These are phyloP conservation scores for Drosophila neotestacea DNA, from an alignment of 2,888 invertebrate species.

Conservation along the genomic window DNA sequence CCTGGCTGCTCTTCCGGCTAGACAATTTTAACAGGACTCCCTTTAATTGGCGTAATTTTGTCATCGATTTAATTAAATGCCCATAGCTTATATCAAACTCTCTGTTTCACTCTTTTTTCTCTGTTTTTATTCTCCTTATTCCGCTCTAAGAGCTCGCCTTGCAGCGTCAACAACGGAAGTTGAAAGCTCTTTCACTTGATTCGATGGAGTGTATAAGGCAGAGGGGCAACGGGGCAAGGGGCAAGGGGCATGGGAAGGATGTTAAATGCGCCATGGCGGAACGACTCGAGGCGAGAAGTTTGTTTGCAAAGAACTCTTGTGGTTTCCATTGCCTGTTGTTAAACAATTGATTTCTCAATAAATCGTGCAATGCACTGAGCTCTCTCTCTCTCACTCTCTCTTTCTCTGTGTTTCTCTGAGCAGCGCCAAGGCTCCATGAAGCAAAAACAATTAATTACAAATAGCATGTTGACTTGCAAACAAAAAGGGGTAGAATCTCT, in stretches of 20 bases:
- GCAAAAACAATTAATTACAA: constrained; percentile 81
- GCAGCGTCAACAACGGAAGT: constrained; percentile 74
- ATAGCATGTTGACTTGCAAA: constrained; percentile 81
- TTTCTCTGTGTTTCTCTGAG: constrained; percentile 11
- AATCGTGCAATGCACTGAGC: constrained; percentile 78
- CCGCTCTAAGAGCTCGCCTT: constrained; percentile 35
- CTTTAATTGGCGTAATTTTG: constrained; percentile 81
- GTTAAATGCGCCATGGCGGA: constrained; percentile 43
- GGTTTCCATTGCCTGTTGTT: constrained; percentile 81
- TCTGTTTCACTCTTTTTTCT: neutral
- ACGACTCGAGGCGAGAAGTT: constrained; percentile 80
- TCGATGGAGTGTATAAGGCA: constrained; percentile 10
- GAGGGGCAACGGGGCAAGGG: neutral
- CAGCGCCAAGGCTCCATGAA: constrained; percentile 54
- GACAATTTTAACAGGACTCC: constrained; percentile 74
- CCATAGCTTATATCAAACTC: constrained; percentile 62
- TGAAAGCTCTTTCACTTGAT: constrained; percentile 49
- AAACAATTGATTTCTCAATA: constrained; percentile 81
- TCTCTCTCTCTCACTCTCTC: constrained; percentile 5
- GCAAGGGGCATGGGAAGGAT: neutral
- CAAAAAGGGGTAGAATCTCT: constrained; percentile 58
- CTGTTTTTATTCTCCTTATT: constrained; percentile 9
- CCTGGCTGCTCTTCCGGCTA: constrained; percentile 43
- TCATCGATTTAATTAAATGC: constrained; percentile 79
- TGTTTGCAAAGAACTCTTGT: constrained; percentile 81